phyloP scores from a whole-genome alignment of 2,888 invertebrate species.

The Oasisia sp. region DNA sequence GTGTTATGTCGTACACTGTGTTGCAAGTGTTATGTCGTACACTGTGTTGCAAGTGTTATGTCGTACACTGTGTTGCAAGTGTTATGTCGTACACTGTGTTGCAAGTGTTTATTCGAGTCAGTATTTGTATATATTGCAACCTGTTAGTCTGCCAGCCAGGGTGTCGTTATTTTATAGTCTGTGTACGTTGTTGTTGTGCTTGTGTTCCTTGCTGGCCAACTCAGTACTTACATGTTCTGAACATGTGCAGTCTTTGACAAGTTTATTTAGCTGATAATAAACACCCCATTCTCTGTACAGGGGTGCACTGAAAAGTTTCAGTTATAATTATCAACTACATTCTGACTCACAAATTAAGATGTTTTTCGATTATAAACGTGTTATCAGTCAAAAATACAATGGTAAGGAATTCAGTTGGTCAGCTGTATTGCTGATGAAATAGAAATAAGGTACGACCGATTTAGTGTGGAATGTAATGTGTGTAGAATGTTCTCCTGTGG shows the following conservation, averaged over 20 bases:
- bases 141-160: not conserved
- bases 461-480: not conserved
- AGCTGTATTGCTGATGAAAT: not conserved
- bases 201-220: not conserved
- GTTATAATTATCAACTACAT: not conserved
- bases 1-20: not conserved
- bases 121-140: constrained; percentile 12
- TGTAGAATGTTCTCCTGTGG: not conserved
- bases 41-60: not conserved
- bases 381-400: not conserved
- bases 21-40: not conserved
- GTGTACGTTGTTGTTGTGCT: not conserved
- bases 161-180: not conserved
- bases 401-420: not conserved
- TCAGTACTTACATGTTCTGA: not conserved
- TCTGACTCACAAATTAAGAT: not conserved
- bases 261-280: not conserved
- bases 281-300: not conserved
- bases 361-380: not conserved
- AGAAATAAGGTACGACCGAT: not conserved
- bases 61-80: too few relatives aligned
- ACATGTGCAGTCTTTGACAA: not conserved
- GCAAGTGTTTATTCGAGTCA: not conserved
- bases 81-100: not conserved
- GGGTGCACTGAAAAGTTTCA: not conserved